Evolutionary conservation across 2,888 invertebrate species (phyloP), one percentile per base, ranked within the genome.

Genomic region (Polyommatus icarus): DNA sequence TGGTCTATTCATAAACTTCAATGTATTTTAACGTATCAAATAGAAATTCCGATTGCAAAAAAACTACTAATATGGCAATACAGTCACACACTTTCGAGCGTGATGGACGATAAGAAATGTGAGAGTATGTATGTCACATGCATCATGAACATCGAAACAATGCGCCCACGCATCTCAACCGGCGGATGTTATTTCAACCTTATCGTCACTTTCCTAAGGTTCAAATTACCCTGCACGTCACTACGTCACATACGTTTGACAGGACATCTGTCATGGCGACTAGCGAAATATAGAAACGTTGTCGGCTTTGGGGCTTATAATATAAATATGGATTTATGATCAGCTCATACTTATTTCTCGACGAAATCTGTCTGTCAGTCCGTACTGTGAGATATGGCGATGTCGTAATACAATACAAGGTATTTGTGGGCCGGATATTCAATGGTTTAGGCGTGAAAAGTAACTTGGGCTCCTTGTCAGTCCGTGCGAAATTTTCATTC

Each of bases 321-420:
- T 20, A 29, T 59, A 67, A 67, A 67, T 67, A 67, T 67, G 67
- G 15, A 29, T 67, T 67, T 67, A 67, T 67, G 29, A 29, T 29
- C 15, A 32, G 67, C 29, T 29, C 15, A 10, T 18, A 15, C 61
- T 67, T 67, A 15, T 15, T 29, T 67, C 29, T 18, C 18, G 67
- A 6, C 6, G 67, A 67, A 67, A 67, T 67, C 29, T 29, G 29
- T 67, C 18, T 67, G 12, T 61, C 59, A 20, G n/a, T 3, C 24
- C 5, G 29, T 67, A 67, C 61, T 20, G 67, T 67, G 15, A 67
- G 5, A 32, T 67, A 67, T 67, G 29, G 12, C 15, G 29, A 12
- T 67, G 67, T 67, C 67, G 29, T 67, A 18, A 29, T 29, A 24
- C 18, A 18, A 29, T 29, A 24, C 18, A 29, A 24, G 10, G 0